Conservation (phyloP, 1,140 invertebrate species). For the Streblospio benedicti region DNA sequence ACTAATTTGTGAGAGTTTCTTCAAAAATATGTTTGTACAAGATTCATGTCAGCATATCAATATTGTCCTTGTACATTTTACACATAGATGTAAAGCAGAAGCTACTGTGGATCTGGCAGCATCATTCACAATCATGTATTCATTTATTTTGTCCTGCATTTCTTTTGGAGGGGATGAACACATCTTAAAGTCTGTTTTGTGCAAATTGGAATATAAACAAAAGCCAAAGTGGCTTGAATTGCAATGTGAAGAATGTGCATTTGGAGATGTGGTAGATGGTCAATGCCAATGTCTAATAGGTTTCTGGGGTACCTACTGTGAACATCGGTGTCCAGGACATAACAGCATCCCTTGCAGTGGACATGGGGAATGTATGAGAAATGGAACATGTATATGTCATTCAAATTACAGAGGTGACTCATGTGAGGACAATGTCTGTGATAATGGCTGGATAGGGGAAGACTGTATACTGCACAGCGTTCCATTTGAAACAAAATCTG, state of each 20-base stretch:
- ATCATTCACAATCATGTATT: background rate
- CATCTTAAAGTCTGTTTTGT: conserved; percentile 7
- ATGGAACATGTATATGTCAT: conserved; percentile 22
- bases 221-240: conserved; percentile 21
- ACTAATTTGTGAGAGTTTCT: too few species aligned
- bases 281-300: conserved; percentile 22
- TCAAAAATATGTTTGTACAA: too few species aligned
- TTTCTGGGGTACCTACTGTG: conserved; percentile 21
- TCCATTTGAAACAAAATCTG: background rate
- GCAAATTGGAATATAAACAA: conserved; percentile 13
- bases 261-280: conserved; percentile 14
- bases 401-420: conserved; percentile 23
- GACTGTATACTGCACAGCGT: conserved; percentile 21
- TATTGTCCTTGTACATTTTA: too few species aligned
- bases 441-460: conserved; percentile 19
- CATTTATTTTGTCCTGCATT: background rate
- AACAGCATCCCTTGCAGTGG: conserved; percentile 19
- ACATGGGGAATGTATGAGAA: conserved; percentile 20
- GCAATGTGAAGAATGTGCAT: conserved; percentile 20
- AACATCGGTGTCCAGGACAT: conserved; percentile 21
- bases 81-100: too few species aligned
- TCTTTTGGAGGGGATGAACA: conserved; percentile 2
- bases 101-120: too few species aligned
- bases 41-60: too few species aligned
- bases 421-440: conserved; percentile 17